Percentiles rank a stretch among this genome's conserved stretches.
These are phyloP conservation scores for Bostrychus sinensis DNA, from an alignment of 2,113 vertebrate species.

Conservation along the genomic window DNA sequence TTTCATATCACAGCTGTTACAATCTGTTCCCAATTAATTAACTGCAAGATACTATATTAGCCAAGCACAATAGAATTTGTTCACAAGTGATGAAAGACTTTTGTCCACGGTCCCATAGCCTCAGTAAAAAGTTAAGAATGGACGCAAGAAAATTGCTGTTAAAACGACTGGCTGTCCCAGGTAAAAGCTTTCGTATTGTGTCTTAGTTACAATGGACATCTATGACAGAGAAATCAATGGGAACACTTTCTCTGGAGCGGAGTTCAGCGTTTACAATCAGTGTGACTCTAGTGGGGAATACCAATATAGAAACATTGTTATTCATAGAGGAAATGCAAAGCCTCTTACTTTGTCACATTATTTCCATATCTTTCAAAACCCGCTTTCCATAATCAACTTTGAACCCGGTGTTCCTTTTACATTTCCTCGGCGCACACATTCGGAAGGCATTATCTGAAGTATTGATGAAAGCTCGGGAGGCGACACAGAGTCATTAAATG, in stretches of 20 bases:
- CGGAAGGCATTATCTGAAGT: conserved; percentile 32
- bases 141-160: too few species aligned
- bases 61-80: too few species aligned
- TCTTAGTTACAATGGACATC: background rate
- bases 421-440: conserved; percentile 6
- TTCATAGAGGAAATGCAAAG: conserved; percentile 56
- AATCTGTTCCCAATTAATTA: too few species aligned
- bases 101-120: too few species aligned
- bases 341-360: conserved; percentile 57
- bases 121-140: too few species aligned
- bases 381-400: conserved; percentile 50
- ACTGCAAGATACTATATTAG: too few species aligned
- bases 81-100: too few species aligned
- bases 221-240: background rate
- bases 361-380: conserved; percentile 68
- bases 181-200: too few species aligned
- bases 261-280: conserved; percentile 41
- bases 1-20: too few species aligned
- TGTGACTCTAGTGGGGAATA: conserved; percentile 24
- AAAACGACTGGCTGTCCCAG: too few species aligned
- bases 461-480: background rate
- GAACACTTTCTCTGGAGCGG: conserved; percentile 17
- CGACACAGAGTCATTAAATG: conserved; percentile 1
- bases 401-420: conserved; percentile 40
- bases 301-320: conserved; percentile 39